Base-by-base conservation (phyloP, 2,888 invertebrate species). In the Lasioglossum malachurum region DNA sequence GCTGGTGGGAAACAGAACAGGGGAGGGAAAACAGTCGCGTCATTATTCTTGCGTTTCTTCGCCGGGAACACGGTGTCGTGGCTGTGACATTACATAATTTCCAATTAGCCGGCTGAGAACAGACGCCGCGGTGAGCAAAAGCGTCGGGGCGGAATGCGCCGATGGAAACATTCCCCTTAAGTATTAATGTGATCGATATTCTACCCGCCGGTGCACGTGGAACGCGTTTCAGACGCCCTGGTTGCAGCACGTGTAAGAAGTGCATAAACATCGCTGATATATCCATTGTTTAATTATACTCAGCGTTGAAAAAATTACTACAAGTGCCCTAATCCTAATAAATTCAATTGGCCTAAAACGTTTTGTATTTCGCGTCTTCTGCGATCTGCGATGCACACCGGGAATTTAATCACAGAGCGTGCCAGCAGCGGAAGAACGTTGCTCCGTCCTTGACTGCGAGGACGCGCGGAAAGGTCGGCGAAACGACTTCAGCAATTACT, bases 51-150 rank as follows among this genome's bases (percentile, higher is more conserved):
- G 10, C 64, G 75, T 83, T 80, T 41, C 75, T 83, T 71, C 46
- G 23, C 23, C 64, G 35, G 27, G 53, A 53, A 74, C 82, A 74
- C 41, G 31, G 38, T 73, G 82, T 80, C 80, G 71, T 41, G 46
- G 38, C 16, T 35, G 44, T 35, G 80, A 81, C 81, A 72, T 80
- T 64, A 76, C 83, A 87, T 84, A 87, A 78, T 84, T 82, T 78
- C 64, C 85, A 88, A 88, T 88, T 88, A 82, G 78, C 82, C 72
- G 79, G 38, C 67, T 57, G 78, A 73, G 35, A 67, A 12, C 74
- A 72, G 71, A 35, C 27, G 74, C n/a, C 78, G 38, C 41, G 53
- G 80, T 75, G 71, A 81, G 80, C 75, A 67, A 87, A 84, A 44
- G 74, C 44, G 74, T 60, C 67, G 57, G 57, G 27, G 10, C 31